These are phyloP conservation scores for Tinea trinotella DNA, from an alignment of 2,888 invertebrate species.

Conservation along the genomic window DNA sequence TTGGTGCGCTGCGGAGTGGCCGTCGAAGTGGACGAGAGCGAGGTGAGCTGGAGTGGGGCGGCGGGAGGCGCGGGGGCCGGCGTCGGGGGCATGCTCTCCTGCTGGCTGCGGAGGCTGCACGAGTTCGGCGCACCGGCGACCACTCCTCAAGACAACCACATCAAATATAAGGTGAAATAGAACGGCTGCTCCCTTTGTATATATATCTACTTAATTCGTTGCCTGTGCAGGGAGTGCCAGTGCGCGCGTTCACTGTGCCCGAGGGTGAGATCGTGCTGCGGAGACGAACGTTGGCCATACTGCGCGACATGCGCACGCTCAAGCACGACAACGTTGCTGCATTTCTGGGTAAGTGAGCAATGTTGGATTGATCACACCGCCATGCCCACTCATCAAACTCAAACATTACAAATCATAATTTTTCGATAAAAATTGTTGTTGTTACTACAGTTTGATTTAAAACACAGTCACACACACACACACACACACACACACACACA, in stretches of 20 bases:
- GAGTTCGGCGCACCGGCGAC: conserved; percentile 78
- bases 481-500: too few species aligned
- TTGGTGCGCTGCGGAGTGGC: conserved; percentile 24
- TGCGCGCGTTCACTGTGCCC: conserved; percentile 86
- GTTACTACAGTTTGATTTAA: too few species aligned
- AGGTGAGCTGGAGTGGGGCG: conserved; percentile 18
- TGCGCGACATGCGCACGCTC: conserved; percentile 85
- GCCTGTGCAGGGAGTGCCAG: conserved; percentile 84
- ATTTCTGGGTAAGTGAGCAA: too few species aligned
- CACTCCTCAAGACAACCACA: conserved; percentile 76
- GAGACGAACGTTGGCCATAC: conserved; percentile 82
- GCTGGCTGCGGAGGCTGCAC: conserved; percentile 87
- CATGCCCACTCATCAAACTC: too few species aligned
- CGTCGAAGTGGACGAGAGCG: conserved; percentile 21
- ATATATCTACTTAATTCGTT: not conserved
- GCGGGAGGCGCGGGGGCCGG: conserved; percentile 45
- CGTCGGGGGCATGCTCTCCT: conserved; percentile 88
- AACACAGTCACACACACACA: too few species aligned
- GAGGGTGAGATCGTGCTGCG: conserved; percentile 77
- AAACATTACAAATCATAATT: too few species aligned
- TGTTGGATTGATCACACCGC: too few species aligned
- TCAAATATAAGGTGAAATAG: conserved; percentile 82
- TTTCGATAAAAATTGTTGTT: too few species aligned
- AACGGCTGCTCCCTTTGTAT: not conserved
- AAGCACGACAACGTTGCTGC: conserved; percentile 76